Base-by-base conservation (phyloP, 2,113 vertebrate genomes). In the Xyliphius kryptos region DNA sequence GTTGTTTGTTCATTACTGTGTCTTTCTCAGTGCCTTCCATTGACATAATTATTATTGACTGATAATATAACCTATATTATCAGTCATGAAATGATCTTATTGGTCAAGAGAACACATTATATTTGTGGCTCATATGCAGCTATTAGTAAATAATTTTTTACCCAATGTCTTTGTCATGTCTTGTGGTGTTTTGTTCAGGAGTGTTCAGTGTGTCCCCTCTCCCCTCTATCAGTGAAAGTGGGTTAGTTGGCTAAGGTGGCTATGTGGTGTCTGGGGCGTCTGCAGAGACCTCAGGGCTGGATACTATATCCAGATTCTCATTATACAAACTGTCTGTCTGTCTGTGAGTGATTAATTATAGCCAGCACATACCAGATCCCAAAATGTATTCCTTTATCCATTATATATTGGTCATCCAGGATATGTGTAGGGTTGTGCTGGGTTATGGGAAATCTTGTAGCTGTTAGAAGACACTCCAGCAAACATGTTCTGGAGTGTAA, bases 261-360 rank as follows among this genome's bases (percentile, higher is more conserved):
- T 77, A 67, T 74, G 70, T 81, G 80, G 81, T 81, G 74, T 64
- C 47, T 59, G 57, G 53, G n/a, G 57, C 73, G 80, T 81, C 80
- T 83, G 13, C 69, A 70, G 72, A 66, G 72, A 65, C n/a, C 59
- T 38, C 81, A 76, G 77, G 82, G 74, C 80, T 19, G 71, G 67
- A 72, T 68, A 63, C 63, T 71, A 67, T 81, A 81, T 79, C 77
- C 76, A 83, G 81, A 76, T 71, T 63, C 81, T 82, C 78, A 76
- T 83, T 84, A 77, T 77, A 79, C 70, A 69, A 74, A 77, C 74
- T 74, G 76, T 73, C 69, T 80, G 76, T 75, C 76, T n/a, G n/a
- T n/a, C n/a, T n/a, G n/a, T n/a, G n/a, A 71, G 80, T 77, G 79
- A 82, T 82, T 76, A 82, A 87, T 83, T 78, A 75, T 71, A 80